These are phyloP conservation scores for Eufriesea mexicana DNA, from an alignment of 1,140 invertebrate genomes.

Conservation along the genomic window DNA sequence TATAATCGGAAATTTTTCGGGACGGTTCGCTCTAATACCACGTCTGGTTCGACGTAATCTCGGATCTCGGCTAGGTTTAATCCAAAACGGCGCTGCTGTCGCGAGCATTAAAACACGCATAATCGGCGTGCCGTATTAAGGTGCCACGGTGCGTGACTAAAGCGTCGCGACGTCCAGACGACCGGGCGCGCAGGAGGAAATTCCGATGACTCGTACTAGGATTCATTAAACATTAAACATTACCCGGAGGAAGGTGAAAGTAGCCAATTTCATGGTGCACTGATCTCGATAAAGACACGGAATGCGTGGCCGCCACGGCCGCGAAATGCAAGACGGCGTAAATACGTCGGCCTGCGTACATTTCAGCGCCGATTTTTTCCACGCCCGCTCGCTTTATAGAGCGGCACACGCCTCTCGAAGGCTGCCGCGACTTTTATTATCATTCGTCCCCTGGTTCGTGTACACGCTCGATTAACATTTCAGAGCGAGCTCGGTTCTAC, in stretches of 20 bases:
- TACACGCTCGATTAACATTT: not conserved
- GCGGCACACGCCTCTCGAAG: no score
- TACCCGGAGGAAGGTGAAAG: conserved; percentile 59
- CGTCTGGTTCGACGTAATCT: not conserved
- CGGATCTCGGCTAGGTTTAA: not conserved
- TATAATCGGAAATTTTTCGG: not conserved
- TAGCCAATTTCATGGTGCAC: conserved; percentile 66
- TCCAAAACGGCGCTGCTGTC: not conserved
- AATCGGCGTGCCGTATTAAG: conserved; percentile 30
- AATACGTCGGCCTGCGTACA: not conserved
- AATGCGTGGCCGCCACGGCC: conserved; percentile 35
- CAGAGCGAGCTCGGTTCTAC: not conserved
- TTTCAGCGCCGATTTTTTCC: not conserved
- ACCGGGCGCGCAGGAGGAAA: conserved; percentile 30
- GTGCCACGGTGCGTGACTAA: conserved; percentile 26
- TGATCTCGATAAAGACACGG: conserved; percentile 59
- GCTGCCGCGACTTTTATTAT: not conserved
- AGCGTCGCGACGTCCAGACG: conserved; percentile 29
- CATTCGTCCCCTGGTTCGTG: no score
- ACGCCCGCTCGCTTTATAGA: conserved; percentile 10
- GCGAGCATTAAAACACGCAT: not conserved
- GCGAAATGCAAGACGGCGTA: conserved; percentile 2
- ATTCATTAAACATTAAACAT: conserved; percentile 68
- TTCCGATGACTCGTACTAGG: conserved; percentile 52
- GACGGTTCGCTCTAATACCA: not conserved